These are phyloP conservation scores for Spea multiplicata DNA, from an alignment of 2,113 vertebrate genomes.

Conservation along the genomic window DNA sequence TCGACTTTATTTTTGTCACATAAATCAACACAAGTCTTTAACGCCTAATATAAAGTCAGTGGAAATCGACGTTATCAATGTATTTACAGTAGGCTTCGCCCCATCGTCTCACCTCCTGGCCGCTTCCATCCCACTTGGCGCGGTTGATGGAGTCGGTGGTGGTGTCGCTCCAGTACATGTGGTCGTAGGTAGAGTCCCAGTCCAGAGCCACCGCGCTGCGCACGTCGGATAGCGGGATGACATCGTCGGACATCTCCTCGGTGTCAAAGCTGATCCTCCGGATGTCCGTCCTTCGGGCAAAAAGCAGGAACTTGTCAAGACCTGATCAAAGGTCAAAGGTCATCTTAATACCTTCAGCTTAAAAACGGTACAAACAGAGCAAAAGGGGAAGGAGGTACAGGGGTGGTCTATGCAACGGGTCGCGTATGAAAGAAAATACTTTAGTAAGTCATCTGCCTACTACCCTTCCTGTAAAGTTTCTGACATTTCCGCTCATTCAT, in stretches of 20 bases:
- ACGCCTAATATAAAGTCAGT: no score
- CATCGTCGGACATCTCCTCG: conserved; percentile 93
- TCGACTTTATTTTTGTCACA: no score
- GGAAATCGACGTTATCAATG: no score
- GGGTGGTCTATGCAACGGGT: neutral
- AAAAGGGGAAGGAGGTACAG: neutral
- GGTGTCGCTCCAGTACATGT: conserved; percentile 97
- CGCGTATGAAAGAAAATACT: neutral
- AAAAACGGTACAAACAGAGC: conserved; percentile 80
- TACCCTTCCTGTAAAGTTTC: no score
- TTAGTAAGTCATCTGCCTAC: no score
- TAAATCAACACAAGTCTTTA: no score
- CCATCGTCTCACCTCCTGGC: conserved; percentile 80
- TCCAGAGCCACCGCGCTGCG: conserved; percentile 97
- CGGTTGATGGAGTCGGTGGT: conserved; percentile 97
- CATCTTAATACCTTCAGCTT: conserved; percentile 87
- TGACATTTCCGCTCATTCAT: no score
- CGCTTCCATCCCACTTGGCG: conserved; percentile 91
- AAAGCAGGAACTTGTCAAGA: conserved; percentile 99
- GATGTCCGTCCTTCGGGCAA: conserved; percentile 99
- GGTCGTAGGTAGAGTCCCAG: conserved; percentile 88
- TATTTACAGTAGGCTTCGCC: neutral
- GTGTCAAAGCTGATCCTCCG: conserved; percentile 99
- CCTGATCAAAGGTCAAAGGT: conserved; percentile 99
- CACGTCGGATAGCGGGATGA: conserved; percentile 94